These are phyloP conservation scores for Brevimyrus niger DNA, from an alignment of 2,113 vertebrate species.

Conservation along the genomic window DNA sequence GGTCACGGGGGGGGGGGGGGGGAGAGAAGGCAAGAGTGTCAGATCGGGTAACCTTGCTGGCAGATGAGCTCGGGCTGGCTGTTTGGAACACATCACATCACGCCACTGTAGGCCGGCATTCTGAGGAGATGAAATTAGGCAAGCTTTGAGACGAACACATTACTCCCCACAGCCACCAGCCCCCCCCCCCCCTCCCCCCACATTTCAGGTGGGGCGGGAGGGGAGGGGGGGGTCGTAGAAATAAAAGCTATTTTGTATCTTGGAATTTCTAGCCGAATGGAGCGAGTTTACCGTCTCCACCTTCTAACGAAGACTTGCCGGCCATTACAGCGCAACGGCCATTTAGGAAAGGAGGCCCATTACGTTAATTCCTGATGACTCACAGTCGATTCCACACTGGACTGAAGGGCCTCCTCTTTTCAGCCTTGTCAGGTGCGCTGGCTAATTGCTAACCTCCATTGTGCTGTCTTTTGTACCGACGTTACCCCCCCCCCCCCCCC, in stretches of 20 bases:
- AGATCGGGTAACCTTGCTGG: neutral
- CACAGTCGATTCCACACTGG: neutral
- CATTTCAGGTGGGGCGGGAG: neutral
- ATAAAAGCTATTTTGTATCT: neutral
- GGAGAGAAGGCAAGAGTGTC: neutral
- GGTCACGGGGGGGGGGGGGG: neutral
- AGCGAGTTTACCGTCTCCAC: neutral
- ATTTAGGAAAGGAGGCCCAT: neutral
- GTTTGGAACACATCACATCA: neutral
- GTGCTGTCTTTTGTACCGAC: neutral
- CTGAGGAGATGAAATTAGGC: constrained; percentile 2
- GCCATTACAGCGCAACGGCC: neutral
- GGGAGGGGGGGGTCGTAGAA: neutral
- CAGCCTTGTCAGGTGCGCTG: neutral
- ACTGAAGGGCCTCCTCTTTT: neutral
- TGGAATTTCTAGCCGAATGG: neutral
- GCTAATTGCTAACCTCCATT: neutral
- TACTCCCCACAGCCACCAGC: neutral
- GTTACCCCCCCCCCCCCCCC: neutral
- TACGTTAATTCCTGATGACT: neutral
- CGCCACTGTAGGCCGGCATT: neutral
- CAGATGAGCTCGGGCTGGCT: neutral
- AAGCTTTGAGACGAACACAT: neutral
- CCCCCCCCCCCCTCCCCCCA: neutral
- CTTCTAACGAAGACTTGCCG: no score